A percentile compares a stretch with the other conserved stretches of the same genome.
Evolutionary conservation across 2,888 invertebrate species (phyloP).

Genomic region (Polydrusus tereticollis): DNA sequence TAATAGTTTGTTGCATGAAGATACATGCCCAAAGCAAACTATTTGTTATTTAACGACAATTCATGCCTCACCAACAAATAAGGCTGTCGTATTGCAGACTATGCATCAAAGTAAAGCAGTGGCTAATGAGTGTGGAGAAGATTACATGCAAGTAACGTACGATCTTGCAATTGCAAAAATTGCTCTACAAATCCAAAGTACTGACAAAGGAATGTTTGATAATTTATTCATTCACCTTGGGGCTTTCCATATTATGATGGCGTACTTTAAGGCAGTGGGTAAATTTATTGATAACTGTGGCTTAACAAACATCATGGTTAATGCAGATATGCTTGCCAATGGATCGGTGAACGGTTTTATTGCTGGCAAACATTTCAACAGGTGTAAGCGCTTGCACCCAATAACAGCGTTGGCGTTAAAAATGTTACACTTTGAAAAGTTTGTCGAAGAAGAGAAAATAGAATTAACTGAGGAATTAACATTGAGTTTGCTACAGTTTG

Average conservation of each 20-base stretch:
- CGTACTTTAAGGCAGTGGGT: too few species aligned
- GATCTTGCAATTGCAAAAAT: conserved; percentile 54
- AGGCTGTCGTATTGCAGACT: conserved; percentile 54
- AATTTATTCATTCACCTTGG: conserved; percentile 47
- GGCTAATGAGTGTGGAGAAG: conserved; percentile 51
- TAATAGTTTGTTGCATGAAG: conserved; percentile 47
- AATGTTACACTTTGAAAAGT: too few species aligned
- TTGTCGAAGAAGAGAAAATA: too few species aligned
- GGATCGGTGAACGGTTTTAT: too few species aligned
- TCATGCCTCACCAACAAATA: conserved; percentile 56
- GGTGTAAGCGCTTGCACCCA: conserved; percentile 23
- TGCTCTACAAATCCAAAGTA: conserved; percentile 52
- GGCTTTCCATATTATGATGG: too few species aligned
- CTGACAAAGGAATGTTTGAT: conserved; percentile 27
- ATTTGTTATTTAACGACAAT: conserved; percentile 56
- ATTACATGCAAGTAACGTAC: conserved; percentile 52
- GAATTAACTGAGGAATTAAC: too few species aligned
- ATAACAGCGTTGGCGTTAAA: too few species aligned
- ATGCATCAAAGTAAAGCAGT: conserved; percentile 51
- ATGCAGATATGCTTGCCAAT: conserved; percentile 51
- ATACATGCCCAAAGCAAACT: conserved; percentile 50
- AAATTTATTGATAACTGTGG: conserved; percentile 11
- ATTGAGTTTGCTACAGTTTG: too few species aligned
- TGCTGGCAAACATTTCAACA: conserved; percentile 51
- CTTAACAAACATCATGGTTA: conserved; percentile 32